Evolutionary conservation across 2,113 vertebrate species (phyloP).

Genomic region (Macrotus californicus): DNA sequence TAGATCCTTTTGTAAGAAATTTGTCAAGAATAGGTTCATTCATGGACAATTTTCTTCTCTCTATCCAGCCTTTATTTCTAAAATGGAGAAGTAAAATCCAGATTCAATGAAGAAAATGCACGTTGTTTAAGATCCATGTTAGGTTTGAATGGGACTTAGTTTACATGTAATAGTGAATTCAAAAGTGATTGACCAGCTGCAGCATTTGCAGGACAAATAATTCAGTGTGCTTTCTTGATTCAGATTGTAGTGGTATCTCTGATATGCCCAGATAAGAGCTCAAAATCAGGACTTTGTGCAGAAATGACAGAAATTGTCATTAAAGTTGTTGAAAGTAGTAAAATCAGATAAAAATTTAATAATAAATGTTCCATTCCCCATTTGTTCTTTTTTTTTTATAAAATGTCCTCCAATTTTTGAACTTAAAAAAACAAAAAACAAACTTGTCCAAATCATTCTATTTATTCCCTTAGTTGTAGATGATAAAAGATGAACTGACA

Average conservation of each 20-base stretch:
- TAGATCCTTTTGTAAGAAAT: conserved; percentile 47
- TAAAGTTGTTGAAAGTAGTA: conserved; percentile 24
- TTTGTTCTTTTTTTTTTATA: not conserved
- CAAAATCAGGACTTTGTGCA: not conserved
- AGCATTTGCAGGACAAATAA: conserved; percentile 14
- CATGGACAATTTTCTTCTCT: conserved; percentile 39
- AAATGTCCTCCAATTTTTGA: not conserved
- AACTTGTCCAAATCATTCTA: not conserved
- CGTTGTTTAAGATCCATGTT: conserved; percentile 42
- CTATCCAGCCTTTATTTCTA: conserved; percentile 16
- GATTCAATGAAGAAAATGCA: not conserved
- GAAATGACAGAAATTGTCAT: conserved; percentile 8
- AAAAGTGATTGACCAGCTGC: not conserved
- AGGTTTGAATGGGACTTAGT: conserved; percentile 3
- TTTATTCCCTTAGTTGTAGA: not conserved
- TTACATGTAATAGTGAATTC: conserved; percentile 11
- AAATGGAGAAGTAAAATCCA: conserved; percentile 14
- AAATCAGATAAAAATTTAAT: conserved; percentile 9
- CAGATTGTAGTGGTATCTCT: not conserved
- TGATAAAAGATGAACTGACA: not conserved
- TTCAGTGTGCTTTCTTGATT: not conserved
- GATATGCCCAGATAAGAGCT: not conserved
- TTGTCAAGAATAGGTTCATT: conserved; percentile 47
- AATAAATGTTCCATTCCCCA: not conserved
- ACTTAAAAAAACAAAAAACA: not conserved